phyloP scores from a whole-genome alignment of 2,113 vertebrate genomes.

The Camelus bactrianus region DNA sequence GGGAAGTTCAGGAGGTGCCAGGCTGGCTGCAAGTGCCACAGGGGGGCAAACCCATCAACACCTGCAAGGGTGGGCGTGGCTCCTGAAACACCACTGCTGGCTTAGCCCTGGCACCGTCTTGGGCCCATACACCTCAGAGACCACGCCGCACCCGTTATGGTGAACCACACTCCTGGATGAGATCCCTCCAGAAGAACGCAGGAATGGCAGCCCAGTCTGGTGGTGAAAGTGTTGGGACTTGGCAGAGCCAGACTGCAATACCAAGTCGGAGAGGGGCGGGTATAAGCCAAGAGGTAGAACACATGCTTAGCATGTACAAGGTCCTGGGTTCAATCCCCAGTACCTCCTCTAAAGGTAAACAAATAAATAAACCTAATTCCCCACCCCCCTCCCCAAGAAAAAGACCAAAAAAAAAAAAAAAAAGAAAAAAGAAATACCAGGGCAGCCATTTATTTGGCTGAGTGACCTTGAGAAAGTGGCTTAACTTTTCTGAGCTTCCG shows the following conservation, averaged over 20 bases:
- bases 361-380: no score
- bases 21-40: background rate
- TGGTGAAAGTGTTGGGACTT: background rate
- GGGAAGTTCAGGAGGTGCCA: no score
- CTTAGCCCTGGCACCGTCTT: no score
- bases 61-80: background rate
- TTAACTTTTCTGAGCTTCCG: constrained; percentile 17
- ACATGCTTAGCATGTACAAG: no score
- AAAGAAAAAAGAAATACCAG: background rate
- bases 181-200: no score
- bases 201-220: no score
- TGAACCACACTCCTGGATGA: background rate
- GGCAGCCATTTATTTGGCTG: background rate
- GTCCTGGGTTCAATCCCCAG: no score
- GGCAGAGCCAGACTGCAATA: background rate
- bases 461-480: background rate
- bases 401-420: no score
- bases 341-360: no score
- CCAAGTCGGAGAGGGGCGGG: background rate
- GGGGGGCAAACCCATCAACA: background rate
- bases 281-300: no score
- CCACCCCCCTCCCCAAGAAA: no score
- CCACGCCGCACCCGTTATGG: background rate
- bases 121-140: background rate
- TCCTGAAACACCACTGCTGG: background rate